A percentile compares a stretch with the other conserved stretches of the same genome.
Conservation (phyloP, 37 sponge, comb jelly and placozoan species). For the Aphrocallistes beatrix region DNA sequence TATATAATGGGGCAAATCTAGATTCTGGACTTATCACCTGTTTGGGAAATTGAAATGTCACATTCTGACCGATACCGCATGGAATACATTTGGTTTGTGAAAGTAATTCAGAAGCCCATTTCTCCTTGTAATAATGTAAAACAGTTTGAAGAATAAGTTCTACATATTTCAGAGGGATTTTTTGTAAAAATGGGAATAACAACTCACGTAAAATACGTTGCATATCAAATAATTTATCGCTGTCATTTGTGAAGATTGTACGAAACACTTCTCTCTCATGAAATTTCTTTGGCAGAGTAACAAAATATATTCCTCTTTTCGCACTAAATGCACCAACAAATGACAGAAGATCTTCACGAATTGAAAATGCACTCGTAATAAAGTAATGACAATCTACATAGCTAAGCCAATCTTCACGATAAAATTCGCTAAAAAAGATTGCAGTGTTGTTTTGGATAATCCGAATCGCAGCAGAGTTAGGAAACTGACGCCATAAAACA, state of each 20-base stretch:
- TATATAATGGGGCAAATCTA: background rate
- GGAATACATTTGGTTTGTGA: background rate
- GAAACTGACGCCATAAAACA: background rate
- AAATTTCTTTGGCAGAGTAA: background rate
- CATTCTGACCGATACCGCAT: background rate
- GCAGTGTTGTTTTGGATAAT: background rate
- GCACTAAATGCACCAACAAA: background rate
- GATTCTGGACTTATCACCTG: background rate
- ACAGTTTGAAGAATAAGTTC: background rate
- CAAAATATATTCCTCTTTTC: background rate
- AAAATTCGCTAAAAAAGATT: background rate
- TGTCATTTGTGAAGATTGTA: background rate
- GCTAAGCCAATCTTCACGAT: background rate
- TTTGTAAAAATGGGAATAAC: background rate
- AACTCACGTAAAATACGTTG: background rate
- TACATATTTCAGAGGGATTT: background rate
- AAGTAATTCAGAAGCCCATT: background rate
- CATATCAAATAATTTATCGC: background rate
- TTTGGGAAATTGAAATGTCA: background rate
- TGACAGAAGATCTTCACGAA: background rate
- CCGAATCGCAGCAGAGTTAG: background rate
- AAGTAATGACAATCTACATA: background rate
- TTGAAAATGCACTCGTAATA: background rate
- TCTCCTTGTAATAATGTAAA: background rate
- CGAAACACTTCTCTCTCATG: background rate